Evolutionary conservation across 2,797 vertebrate species (phyloP), one percentile per base, ranked within the genome.

Genomic region (Linurgus olivaceus): DNA sequence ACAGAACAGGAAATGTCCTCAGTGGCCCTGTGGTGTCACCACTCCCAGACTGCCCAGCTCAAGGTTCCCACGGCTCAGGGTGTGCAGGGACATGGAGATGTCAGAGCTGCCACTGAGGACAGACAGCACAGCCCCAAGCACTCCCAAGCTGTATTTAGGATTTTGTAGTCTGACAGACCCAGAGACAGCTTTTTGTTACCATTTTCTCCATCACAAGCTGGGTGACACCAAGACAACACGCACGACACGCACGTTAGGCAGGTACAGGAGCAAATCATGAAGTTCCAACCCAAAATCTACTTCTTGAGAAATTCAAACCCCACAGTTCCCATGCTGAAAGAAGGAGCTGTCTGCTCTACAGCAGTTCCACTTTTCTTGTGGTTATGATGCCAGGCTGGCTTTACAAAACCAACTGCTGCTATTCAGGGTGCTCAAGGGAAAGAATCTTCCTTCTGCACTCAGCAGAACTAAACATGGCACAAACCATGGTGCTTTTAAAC

Each of bases 1-100:
- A 88, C 95, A 94, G 85, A 91, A 96, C 78, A 97, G 98, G 97
- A 98, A 98, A 92, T 62, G 31, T 84, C 55, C 72, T 81, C 71
- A 16, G 65, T 45, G 87, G 67, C 86, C 65, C 83, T 66, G 80
- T 31, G 87, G 74, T 72, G 95, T 66, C 94, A 96, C 94, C 96
- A 94, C 96, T 95, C 86, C 94, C 84, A 86, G 19, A 1, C 37
- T 89, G 91, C 70, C 91, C 45, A 55, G 85, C 67, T 44, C 96
- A 59, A 92, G 8, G 12, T 44, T 77, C 73, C 89, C 96, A 96
- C 11, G 33, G 28, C 61, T n/a, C n/a, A 90, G 84, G 72, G 81
- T 18, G 62, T 17, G 62, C 51, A 57, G 68, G 50, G 50, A 45
- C 5, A 0, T 14, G 28, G 90, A 87, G 68, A 5, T 4, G 29